These are phyloP conservation scores for Bombus superbus DNA, from an alignment of 1,140 invertebrate genomes.

Conservation along the genomic window DNA sequence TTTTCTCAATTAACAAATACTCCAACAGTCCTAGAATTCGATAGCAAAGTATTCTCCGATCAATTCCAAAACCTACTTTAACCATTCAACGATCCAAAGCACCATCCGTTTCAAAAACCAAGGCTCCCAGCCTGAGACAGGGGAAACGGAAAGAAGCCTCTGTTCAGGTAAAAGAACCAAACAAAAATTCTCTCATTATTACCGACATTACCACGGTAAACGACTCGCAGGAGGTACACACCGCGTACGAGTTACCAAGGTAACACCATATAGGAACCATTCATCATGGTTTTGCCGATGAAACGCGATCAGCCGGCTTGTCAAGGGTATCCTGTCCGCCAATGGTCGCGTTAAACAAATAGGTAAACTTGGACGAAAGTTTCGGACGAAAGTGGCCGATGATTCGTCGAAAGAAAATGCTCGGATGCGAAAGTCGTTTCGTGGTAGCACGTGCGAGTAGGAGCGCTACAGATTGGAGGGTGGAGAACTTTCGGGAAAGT, in stretches of 20 bases:
- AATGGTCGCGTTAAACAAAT: conserved; percentile 10
- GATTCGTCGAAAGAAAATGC: conserved; percentile 17
- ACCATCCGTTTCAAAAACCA: too few relatives aligned
- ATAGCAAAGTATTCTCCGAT: too few relatives aligned
- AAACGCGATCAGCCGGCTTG: conserved; percentile 19
- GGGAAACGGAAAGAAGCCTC: not conserved
- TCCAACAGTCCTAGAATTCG: too few relatives aligned
- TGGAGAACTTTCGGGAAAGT: conserved; percentile 37
- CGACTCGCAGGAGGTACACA: not conserved
- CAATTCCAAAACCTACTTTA: too few relatives aligned
- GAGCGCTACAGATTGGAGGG: not conserved
- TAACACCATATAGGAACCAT: not conserved
- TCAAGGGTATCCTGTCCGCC: too few relatives aligned
- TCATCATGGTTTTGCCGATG: not conserved
- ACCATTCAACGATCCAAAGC: too few relatives aligned
- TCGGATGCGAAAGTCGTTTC: conserved; percentile 36
- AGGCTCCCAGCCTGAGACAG: not conserved
- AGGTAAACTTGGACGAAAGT: conserved; percentile 33
- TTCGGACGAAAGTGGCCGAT: conserved; percentile 14
- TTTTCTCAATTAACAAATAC: not conserved
- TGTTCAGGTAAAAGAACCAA: not conserved
- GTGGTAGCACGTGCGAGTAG: conserved; percentile 25
- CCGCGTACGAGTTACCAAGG: not conserved
- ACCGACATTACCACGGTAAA: not conserved
- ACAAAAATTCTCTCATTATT: conserved; percentile 8